Conservation (phyloP, 2,888 invertebrate genomes). For the Ecdyonurus torrentis region DNA sequence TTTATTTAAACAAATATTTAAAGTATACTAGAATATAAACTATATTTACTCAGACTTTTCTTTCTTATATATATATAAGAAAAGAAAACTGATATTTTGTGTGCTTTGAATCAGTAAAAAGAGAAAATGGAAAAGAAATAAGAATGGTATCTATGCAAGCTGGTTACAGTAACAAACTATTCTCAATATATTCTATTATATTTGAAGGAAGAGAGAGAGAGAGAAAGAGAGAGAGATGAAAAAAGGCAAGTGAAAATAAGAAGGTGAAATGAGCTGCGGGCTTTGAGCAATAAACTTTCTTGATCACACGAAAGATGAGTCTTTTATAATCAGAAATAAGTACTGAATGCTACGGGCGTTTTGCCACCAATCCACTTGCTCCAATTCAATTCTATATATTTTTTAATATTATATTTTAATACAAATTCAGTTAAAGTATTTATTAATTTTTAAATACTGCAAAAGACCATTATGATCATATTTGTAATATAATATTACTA, state of each 20-base stretch:
- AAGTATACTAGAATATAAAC: too few relatives aligned
- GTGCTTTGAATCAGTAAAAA: background rate
- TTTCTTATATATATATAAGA: too few relatives aligned
- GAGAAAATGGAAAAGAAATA: background rate
- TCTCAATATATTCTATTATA: background rate
- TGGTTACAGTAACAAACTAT: background rate
- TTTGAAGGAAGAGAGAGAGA: too few relatives aligned
- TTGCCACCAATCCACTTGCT: background rate
- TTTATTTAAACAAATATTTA: too few relatives aligned
- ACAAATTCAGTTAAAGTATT: too few relatives aligned
- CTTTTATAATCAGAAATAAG: background rate
- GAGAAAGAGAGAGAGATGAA: too few relatives aligned
- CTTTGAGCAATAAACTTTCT: background rate
- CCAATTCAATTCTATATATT: background rate
- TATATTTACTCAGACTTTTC: too few relatives aligned
- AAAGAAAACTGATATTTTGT: background rate
- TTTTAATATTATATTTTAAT: background rate
- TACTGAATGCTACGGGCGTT: background rate
- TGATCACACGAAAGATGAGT: background rate
- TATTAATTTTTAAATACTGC: too few relatives aligned
- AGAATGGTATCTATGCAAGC: background rate
- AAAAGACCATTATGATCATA: too few relatives aligned
- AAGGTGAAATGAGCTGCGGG: background rate
- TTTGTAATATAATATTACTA: too few relatives aligned
- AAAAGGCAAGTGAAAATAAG: too few relatives aligned